Base-by-base conservation (phyloP, 2,113 vertebrate species). In the Bagarius yarrelli region DNA sequence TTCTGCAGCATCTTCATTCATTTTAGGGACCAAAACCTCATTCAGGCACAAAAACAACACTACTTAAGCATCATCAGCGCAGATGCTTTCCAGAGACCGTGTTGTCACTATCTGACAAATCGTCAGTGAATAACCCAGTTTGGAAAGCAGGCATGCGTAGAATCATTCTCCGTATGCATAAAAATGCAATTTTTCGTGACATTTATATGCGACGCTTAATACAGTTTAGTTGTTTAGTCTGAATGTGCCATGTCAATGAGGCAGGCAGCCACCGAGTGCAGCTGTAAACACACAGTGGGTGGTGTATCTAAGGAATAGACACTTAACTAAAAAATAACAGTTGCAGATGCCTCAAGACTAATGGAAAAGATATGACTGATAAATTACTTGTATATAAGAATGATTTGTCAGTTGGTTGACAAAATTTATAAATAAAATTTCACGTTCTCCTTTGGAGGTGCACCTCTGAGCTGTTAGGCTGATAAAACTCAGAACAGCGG, bases 391-490 rank as follows among this genome's bases (percentile, higher is more conserved):
- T 11, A 1, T 44, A 21, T 9, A 44, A 44, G 40, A 70, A 21
- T 30, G 23, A 4, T 52, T 71, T 71, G 13, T 30, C 50, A 27
- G 18, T 47, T 2, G 23, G 2, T 8, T 16, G 19, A 47, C 12
- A 44, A 55, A 67, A 44, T 36, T 13, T 11, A 19, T 3, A 15
- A n/a, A 13, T 2, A 40, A 84, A 84, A 80, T 80, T 55, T 67
- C 40, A 44, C 64, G 72, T 80, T 56, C 78, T 80, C 84, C 78
- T 83, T 69, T 78, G 57, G 76, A 40, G 53, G 78, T 72, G 72
- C 55, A 40, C 76, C 79, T 83, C 44, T 32, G 44, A 75, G 40
- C 76, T 59, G 52, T 40, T 53, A 64, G 64, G 66, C 32, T 76
- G 78, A 55, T 53, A 60, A 71, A 36, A 52, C 25, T 55, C 55